Conservation (phyloP, 2,888 invertebrate genomes). For the Argyresthia goedartella region DNA sequence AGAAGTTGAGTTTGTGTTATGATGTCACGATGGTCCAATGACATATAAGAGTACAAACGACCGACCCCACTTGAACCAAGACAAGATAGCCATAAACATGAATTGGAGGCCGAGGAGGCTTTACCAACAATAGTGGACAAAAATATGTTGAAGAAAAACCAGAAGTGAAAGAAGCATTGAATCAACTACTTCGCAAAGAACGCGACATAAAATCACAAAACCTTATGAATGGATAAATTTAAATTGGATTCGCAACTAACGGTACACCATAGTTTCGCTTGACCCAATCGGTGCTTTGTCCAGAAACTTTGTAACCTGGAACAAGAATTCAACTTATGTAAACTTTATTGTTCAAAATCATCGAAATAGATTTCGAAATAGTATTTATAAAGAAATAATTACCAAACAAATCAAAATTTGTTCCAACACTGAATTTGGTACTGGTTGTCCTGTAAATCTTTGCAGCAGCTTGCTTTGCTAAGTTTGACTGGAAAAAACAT, state of each 20-base stretch:
- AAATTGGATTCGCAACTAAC: constrained; percentile 23
- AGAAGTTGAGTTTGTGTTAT: too few relatives aligned
- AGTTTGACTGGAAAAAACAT: constrained; percentile 10
- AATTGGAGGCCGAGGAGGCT: too few relatives aligned
- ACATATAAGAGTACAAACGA: too few relatives aligned
- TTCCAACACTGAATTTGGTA: not conserved
- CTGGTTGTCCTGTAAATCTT: not conserved
- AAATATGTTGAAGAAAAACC: too few relatives aligned
- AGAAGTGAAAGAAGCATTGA: too few relatives aligned
- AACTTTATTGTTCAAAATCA: too few relatives aligned
- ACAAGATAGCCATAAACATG: too few relatives aligned
- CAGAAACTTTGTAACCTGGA: constrained; percentile 13
- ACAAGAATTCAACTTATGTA: not conserved
- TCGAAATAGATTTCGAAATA: too few relatives aligned
- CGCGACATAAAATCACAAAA: not conserved
- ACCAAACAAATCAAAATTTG: constrained; percentile 3
- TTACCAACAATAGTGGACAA: too few relatives aligned
- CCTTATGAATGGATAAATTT: not conserved
- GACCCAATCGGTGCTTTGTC: constrained; percentile 48
- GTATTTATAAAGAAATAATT: not conserved
- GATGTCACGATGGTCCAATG: too few relatives aligned
- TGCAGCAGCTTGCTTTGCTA: constrained; percentile 6
- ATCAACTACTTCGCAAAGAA: too few relatives aligned
- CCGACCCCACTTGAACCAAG: too few relatives aligned
- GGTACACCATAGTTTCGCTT: constrained; percentile 32